These are phyloP conservation scores for Hyphantria cunea DNA, from an alignment of 1,140 invertebrate species.

Conservation along the genomic window DNA sequence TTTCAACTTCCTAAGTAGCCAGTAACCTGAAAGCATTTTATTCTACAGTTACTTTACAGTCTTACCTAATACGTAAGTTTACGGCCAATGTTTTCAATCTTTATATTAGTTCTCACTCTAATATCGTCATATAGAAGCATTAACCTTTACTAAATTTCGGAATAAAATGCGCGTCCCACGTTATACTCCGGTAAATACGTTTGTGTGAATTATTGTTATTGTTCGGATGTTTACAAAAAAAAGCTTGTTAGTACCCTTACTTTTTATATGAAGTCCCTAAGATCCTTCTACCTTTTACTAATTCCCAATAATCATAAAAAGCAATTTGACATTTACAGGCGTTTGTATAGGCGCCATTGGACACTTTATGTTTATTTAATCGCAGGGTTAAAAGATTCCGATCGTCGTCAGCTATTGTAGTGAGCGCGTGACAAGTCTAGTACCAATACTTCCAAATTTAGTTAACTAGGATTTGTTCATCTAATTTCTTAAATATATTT, in stretches of 20 bases:
- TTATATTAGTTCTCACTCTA: slow-evolving; percentile 22
- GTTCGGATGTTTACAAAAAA: slow-evolving; percentile 12
- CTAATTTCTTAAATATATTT: too few species aligned
- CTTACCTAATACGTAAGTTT: slow-evolving; percentile 6
- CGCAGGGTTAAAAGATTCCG: background rate
- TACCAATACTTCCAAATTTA: background rate
- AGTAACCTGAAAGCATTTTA: too few species aligned
- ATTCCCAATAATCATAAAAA: slow-evolving; percentile 9
- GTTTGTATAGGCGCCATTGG: background rate
- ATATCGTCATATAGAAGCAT: slow-evolving; percentile 20
- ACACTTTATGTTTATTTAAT: background rate
- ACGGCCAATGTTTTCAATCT: slow-evolving; percentile 20
- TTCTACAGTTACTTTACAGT: too few species aligned
- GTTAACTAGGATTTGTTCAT: too few species aligned
- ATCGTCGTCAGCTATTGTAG: background rate
- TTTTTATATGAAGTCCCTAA: slow-evolving; percentile 13
- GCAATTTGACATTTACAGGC: slow-evolving; percentile 12
- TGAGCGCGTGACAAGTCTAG: background rate
- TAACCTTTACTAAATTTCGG: slow-evolving; percentile 28
- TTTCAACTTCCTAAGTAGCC: background rate
- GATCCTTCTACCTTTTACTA: slow-evolving; percentile 2
- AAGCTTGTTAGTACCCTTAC: slow-evolving; percentile 7
- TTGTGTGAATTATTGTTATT: slow-evolving; percentile 15
- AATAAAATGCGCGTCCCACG: slow-evolving; percentile 22
- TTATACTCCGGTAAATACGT: slow-evolving; percentile 22